Percentiles rank a stretch among this genome's conserved stretches.
These are phyloP conservation scores for Hydrophis major DNA, from an alignment of 2,797 vertebrate species.

Conservation along the genomic window DNA sequence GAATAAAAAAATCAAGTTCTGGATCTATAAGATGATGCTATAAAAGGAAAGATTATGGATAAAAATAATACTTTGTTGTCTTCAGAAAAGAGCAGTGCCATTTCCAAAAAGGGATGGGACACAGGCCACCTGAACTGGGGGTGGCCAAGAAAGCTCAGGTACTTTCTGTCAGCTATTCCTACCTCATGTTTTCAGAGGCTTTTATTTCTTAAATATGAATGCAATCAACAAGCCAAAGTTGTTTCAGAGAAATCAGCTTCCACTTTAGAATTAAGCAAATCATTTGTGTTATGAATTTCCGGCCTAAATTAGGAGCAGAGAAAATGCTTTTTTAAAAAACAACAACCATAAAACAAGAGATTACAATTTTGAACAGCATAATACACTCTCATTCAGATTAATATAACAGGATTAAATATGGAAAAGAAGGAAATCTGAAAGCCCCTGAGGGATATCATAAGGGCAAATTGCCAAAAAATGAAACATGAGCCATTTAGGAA, in stretches of 20 bases:
- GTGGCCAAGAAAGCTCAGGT: background rate
- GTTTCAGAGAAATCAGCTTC: constrained; percentile 15
- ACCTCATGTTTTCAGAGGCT: background rate
- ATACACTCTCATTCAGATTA: constrained; percentile 86
- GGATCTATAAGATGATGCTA: background rate
- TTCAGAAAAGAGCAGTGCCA: background rate
- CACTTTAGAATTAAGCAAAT: constrained; percentile 48
- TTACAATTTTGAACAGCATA: constrained; percentile 50
- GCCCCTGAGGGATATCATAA: constrained; percentile 98
- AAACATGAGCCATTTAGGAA: constrained; percentile 97
- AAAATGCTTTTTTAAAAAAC: background rate
- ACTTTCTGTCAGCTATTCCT: background rate
- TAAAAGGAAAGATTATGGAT: background rate
- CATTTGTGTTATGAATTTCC: constrained; percentile 19
- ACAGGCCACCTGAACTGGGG: background rate
- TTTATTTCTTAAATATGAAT: constrained; percentile 22
- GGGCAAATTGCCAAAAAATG: constrained; percentile 99
- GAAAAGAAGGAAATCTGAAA: constrained; percentile 88
- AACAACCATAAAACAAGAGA: constrained; percentile 33
- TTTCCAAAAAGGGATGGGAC: background rate
- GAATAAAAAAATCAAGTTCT: background rate
- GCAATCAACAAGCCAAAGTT: constrained; percentile 9
- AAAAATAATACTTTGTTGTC: background rate
- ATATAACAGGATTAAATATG: constrained; percentile 95
- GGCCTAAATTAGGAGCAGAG: constrained; percentile 18